These are phyloP conservation scores for Drosophila leontia DNA, from an alignment of 1,140 invertebrate genomes.

Conservation along the genomic window DNA sequence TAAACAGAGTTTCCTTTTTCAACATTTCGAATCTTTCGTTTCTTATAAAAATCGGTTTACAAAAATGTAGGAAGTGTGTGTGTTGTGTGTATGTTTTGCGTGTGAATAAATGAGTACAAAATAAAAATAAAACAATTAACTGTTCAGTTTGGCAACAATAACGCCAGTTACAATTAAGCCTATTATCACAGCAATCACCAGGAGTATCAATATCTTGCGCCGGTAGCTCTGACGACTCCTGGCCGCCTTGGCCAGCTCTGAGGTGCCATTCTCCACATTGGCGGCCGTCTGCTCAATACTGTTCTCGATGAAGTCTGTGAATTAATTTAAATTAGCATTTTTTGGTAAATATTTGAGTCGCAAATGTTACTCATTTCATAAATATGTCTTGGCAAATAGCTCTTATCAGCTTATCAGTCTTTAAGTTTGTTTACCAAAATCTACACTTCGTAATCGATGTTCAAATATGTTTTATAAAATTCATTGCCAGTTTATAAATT, in stretches of 20 bases:
- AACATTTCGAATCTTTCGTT: constrained; percentile 49
- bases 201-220: constrained; percentile 89
- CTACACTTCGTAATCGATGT: background rate
- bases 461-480: constrained; percentile 5
- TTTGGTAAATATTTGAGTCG: background rate
- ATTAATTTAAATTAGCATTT: constrained; percentile 6
- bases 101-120: constrained; percentile 34
- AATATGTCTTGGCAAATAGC: constrained; percentile 1
- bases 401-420: constrained; percentile 19
- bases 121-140: constrained; percentile 82
- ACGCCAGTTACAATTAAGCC: constrained; percentile 89
- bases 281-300: constrained; percentile 92
- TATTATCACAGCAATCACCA: constrained; percentile 88
- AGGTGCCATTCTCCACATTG: constrained; percentile 91
- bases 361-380: background rate
- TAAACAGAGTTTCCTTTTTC: constrained; percentile 60
- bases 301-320: constrained; percentile 94
- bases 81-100: constrained; percentile 41
- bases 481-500: background rate
- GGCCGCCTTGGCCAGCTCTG: constrained; percentile 91
- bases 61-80: constrained; percentile 55
- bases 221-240: constrained; percentile 91
- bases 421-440: constrained; percentile 6
- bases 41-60: constrained; percentile 76
- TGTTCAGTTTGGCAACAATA: constrained; percentile 86